Percentiles rank a stretch among this genome's conserved stretches.
These are phyloP conservation scores for Drosophila parthenogenetica DNA, from an alignment of 2,888 invertebrate genomes.

Conservation along the genomic window DNA sequence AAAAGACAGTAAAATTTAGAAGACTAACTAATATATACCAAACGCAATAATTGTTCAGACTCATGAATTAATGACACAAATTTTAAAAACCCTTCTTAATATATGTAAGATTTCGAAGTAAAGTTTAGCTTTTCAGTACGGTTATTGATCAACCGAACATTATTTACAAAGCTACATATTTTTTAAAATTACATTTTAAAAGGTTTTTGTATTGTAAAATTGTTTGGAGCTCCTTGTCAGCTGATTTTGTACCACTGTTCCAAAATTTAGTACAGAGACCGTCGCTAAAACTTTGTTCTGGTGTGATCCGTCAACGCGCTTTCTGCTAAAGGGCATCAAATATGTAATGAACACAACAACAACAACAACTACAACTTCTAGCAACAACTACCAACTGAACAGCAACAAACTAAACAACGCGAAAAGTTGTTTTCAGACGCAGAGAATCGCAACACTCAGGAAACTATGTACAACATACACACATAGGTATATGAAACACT, in stretches of 20 bases:
- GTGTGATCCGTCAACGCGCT: slow-evolving; percentile 63
- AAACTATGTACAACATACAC: slow-evolving; percentile 2
- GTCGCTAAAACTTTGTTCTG: slow-evolving; percentile 10
- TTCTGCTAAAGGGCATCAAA: slow-evolving; percentile 51
- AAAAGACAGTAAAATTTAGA: no score
- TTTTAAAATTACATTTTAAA: no score
- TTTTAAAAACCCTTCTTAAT: no score
- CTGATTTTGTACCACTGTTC: neutral
- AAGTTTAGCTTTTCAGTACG: no score
- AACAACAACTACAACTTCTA: slow-evolving; percentile 17
- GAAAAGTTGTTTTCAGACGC: slow-evolving; percentile 9
- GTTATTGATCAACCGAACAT: no score
- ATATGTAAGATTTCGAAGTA: no score
- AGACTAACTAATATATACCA: no score
- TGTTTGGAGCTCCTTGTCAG: no score
- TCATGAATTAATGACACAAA: no score
- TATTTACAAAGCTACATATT: no score
- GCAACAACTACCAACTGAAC: neutral
- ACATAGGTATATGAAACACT: neutral
- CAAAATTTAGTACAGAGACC: neutral
- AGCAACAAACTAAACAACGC: slow-evolving; percentile 1
- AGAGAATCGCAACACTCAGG: slow-evolving; percentile 6
- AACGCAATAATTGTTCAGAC: no score
- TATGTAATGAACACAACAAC: slow-evolving; percentile 50
- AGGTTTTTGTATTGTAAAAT: neutral